phyloP scores from a whole-genome alignment of 2,797 vertebrate species.

The Myotis vivesi region DNA sequence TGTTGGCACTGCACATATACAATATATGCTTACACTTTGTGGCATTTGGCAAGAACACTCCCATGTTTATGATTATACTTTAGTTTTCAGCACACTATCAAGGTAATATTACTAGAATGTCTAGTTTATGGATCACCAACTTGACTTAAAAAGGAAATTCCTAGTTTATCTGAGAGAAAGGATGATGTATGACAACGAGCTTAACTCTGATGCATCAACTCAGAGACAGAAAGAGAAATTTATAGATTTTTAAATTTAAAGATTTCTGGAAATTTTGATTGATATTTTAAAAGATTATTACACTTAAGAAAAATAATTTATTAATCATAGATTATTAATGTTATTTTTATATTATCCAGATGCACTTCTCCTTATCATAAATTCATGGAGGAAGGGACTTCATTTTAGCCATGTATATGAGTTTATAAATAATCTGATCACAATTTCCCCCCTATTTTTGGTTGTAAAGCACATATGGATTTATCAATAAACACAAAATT shows the following conservation, averaged over 20 bases:
- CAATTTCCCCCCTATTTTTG: not conserved
- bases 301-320: not conserved
- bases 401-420: not conserved
- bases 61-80: not conserved
- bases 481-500: constrained; percentile 32
- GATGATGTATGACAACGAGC: not conserved
- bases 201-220: not conserved
- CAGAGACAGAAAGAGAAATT: not conserved
- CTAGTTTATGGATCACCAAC: constrained; percentile 67
- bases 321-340: not conserved
- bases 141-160: constrained; percentile 47
- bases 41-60: not conserved
- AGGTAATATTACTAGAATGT: constrained; percentile 57
- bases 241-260: not conserved
- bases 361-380: not conserved
- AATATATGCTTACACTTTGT: not conserved
- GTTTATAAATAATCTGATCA: constrained; percentile 15
- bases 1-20: not conserved
- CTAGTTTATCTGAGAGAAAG: constrained; percentile 69
- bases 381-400: not conserved
- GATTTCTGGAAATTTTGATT: constrained; percentile 22
- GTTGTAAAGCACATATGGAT: not conserved
- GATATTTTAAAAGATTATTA: not conserved
- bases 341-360: not conserved
- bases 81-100: not conserved